These are phyloP conservation scores for Heteropelma amictum DNA, from an alignment of 2,888 invertebrate genomes.

Conservation along the genomic window DNA sequence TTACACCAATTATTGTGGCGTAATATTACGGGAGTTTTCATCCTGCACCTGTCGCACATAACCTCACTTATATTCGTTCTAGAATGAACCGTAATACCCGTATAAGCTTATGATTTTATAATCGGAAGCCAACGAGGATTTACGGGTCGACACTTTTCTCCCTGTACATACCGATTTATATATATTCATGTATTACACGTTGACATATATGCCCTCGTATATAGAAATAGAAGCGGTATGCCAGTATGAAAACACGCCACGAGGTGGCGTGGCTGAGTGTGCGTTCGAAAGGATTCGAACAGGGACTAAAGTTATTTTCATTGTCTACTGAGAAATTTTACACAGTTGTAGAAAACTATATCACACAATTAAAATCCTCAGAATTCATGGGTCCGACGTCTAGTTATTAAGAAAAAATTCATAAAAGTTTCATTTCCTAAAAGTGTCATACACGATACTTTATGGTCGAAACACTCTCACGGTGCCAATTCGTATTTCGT, in stretches of 20 bases:
- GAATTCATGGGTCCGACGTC: no score
- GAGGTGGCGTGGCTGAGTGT: slow-evolving; percentile 41
- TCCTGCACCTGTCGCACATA: slow-evolving; percentile 5
- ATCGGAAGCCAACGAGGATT: slow-evolving; percentile 34
- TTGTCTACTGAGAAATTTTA: neutral
- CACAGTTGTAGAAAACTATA: no score
- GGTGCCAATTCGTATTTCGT: no score
- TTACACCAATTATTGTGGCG: slow-evolving; percentile 10
- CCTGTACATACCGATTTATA: neutral
- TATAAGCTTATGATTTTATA: slow-evolving; percentile 25
- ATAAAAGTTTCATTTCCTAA: no score
- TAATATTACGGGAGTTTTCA: slow-evolving; percentile 9
- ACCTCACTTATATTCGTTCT: no score
- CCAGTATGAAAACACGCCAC: slow-evolving; percentile 18
- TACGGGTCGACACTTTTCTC: slow-evolving; percentile 25
- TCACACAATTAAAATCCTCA: no score
- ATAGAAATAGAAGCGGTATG: slow-evolving; percentile 41
- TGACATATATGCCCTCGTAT: slow-evolving; percentile 5
- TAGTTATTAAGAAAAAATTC: no score
- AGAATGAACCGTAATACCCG: slow-evolving; percentile 25
- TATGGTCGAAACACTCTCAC: no score
- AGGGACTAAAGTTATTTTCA: slow-evolving; percentile 31
- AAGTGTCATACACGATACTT: no score
- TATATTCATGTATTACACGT: neutral
- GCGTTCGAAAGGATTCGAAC: slow-evolving; percentile 48